These are phyloP conservation scores for Halcyon chelicuti DNA, from an alignment of 2,797 vertebrate species.

Conservation along the genomic window DNA sequence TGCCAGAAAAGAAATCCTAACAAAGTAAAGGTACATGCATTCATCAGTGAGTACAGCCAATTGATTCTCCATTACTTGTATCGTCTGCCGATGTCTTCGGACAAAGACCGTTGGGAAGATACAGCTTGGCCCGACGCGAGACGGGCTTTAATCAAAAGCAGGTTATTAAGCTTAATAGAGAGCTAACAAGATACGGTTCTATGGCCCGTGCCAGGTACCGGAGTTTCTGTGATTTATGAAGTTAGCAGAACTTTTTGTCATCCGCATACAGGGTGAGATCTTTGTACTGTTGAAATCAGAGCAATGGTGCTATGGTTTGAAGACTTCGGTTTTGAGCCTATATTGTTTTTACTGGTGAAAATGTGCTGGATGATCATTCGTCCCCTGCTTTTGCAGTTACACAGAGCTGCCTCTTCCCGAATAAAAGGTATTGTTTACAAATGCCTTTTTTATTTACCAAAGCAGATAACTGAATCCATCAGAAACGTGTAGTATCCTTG, in stretches of 20 bases:
- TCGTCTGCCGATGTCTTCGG: background rate
- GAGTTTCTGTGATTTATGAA: background rate
- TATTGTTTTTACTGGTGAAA: background rate
- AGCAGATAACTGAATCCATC: background rate
- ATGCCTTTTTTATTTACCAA: background rate
- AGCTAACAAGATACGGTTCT: background rate
- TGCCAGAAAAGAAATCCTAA: background rate
- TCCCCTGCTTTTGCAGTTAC: background rate
- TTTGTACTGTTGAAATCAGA: background rate
- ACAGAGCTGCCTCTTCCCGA: background rate
- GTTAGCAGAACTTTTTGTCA: background rate
- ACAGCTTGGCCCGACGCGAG: background rate
- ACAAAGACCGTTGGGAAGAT: background rate
- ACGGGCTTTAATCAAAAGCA: background rate
- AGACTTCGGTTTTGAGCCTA: background rate
- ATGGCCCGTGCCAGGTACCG: background rate
- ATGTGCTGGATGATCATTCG: background rate
- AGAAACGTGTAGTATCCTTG: background rate
- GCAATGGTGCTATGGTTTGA: rapidly evolving
- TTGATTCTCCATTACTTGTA: background rate
- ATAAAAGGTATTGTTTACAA: background rate
- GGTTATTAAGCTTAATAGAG: background rate
- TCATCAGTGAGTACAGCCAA: background rate
- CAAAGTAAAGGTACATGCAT: background rate
- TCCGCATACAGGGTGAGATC: background rate